Evolutionary conservation across 2,113 vertebrate species (phyloP).

Genomic region (Poeciliopsis prolifica): DNA sequence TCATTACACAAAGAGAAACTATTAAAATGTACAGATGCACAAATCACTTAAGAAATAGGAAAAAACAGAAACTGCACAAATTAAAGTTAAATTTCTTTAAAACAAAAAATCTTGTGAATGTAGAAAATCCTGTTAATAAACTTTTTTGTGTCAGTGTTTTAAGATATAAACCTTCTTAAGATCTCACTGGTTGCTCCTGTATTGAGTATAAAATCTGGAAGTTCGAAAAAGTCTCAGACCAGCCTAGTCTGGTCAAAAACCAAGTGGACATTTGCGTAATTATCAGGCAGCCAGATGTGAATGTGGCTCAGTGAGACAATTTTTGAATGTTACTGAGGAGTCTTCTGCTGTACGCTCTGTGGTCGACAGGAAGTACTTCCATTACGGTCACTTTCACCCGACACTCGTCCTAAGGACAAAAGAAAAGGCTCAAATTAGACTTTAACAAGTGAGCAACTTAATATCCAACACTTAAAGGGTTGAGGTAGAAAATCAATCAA

Average conservation of each 20-base stretch:
- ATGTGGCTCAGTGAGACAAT: slow-evolving; percentile 62
- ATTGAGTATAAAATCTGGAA: slow-evolving; percentile 31
- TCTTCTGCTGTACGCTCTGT: slow-evolving; percentile 86
- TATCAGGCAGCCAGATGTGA: slow-evolving; percentile 8
- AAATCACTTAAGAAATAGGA: not conserved
- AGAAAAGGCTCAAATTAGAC: slow-evolving; percentile 8
- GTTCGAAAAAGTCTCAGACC: slow-evolving; percentile 23
- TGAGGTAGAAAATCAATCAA: not conserved
- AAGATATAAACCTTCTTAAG: too few species aligned
- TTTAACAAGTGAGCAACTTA: not conserved
- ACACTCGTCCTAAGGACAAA: slow-evolving; percentile 85
- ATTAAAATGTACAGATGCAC: not conserved
- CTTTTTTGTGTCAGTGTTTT: too few species aligned
- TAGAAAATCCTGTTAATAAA: not conserved
- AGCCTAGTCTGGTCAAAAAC: not conserved
- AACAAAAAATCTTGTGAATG: not conserved
- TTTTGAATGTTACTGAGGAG: slow-evolving; percentile 85
- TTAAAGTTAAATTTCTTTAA: not conserved
- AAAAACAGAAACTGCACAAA: not conserved
- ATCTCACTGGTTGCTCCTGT: not conserved
- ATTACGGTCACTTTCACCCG: slow-evolving; percentile 88
- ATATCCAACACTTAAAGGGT: not conserved
- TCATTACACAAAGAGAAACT: not conserved
- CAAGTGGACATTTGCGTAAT: slow-evolving; percentile 3
- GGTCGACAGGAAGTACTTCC: slow-evolving; percentile 87